Evolutionary conservation across 2,888 invertebrate species (phyloP), one percentile per base, ranked within the genome.

Genomic region (Tromatobia lineatoria): DNA sequence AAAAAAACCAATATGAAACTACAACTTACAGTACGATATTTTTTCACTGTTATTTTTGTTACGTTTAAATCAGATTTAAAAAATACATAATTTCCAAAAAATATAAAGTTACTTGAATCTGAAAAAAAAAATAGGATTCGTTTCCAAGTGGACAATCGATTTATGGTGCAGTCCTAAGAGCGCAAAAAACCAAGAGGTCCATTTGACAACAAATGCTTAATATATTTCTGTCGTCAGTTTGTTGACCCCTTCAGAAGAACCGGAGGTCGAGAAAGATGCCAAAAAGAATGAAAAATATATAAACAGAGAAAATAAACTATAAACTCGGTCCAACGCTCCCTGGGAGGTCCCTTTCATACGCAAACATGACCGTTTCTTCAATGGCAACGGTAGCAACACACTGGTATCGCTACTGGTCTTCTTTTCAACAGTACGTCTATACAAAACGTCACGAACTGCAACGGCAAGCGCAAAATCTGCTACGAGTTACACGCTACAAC

Each of bases 221-320:
- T 59, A 59, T 13, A 20, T 8, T 38, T 15, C 64, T 18, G 18
- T 18, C 42, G 42, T 6, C 42, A 23, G 20, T 45, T 66, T 42
- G 6, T 66, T 66, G 23, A 66, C 64, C 38, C 13, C 42, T 4
- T 23, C 23, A 45, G 42, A 2, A 1, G 29, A 20, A n/a, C 57
- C 57, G 25, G 25, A n/a, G 18, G n/a, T n/a, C 18, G 64, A 38
- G 29, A 42, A 42, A 18, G 4, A 10, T 11, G 42, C 18, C 15
- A 20, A 42, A 23, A 66, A 23, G 20, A 66, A 38, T 64, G 57
- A 45, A 6, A 52, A 57, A 70, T 54, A 64, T 2, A 64, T 13
- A 54, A 23, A 45, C 13, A 71, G 47, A 69, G 69, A 64, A 29
- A 71, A 75, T 57, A 59, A 77, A 77, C 13, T 25, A 47, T 67